Conservation (phyloP, 2,888 invertebrate species). For the Pherbina coryleti region DNA sequence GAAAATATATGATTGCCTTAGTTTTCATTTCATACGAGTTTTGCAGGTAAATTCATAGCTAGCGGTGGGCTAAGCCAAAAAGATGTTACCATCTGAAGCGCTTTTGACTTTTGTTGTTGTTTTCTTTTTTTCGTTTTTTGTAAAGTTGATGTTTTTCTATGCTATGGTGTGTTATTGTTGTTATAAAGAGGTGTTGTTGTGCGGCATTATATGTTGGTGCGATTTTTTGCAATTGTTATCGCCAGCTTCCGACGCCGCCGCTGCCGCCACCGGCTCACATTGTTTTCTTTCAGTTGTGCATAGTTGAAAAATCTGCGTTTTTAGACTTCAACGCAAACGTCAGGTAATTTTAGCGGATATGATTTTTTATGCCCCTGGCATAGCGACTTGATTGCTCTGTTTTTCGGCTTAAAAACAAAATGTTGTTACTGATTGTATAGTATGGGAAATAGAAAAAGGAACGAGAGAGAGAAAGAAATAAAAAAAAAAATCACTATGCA, state of each 20-base stretch:
- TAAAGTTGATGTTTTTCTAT: neutral
- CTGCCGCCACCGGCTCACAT: neutral
- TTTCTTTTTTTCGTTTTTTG: neutral
- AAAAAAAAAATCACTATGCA: too few species aligned
- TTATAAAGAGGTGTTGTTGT: too few species aligned
- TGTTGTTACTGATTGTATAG: constrained; percentile 17
- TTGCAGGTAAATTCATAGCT: constrained; percentile 4
- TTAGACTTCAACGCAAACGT: constrained; percentile 23
- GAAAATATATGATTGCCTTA: neutral
- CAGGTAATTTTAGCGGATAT: constrained; percentile 29
- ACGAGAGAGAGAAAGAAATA: neutral
- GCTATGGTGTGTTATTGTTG: neutral
- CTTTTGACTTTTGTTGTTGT: too few species aligned
- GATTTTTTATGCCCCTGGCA: neutral
- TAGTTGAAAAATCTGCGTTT: neutral
- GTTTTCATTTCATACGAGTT: constrained; percentile 6
- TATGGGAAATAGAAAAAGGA: too few species aligned
- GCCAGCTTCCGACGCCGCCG: neutral
- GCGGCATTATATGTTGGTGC: neutral
- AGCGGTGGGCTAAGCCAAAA: neutral
- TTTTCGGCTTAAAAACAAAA: neutral
- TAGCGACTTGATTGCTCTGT: neutral
- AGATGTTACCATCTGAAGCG: neutral
- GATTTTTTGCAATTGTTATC: constrained; percentile 4
- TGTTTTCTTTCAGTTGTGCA: neutral